Conservation (phyloP, 2,888 invertebrate genomes). For the Lypha dubia region DNA sequence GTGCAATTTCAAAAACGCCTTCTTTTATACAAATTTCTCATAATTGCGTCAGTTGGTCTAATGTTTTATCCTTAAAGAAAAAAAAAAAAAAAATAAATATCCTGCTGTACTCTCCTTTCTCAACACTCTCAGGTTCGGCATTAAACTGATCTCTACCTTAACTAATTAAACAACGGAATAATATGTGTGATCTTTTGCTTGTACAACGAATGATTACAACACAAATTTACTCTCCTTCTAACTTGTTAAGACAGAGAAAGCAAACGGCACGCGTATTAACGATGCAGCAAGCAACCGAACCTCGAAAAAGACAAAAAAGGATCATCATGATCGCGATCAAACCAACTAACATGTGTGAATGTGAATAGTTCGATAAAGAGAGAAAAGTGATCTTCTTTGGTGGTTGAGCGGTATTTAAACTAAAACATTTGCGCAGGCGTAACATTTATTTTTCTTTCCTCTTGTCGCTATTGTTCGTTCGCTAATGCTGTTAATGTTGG, state of each 20-base stretch:
- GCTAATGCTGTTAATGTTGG: slow-evolving; percentile 58
- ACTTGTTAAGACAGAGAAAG: slow-evolving; percentile 15
- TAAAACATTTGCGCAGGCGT: slow-evolving; percentile 71
- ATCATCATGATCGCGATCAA: slow-evolving; percentile 28
- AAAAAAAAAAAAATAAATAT: slow-evolving; percentile 17
- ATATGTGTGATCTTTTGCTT: slow-evolving; percentile 58
- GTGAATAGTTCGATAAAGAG: slow-evolving; percentile 29
- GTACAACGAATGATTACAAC: slow-evolving; percentile 46
- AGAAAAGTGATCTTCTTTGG: slow-evolving; percentile 58
- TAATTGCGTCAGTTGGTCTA: slow-evolving; percentile 69
- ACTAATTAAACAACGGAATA: slow-evolving; percentile 62
- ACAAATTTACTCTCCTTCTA: slow-evolving; percentile 40
- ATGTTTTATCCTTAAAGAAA: neutral
- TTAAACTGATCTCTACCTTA: slow-evolving; percentile 48
- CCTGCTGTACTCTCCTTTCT: slow-evolving; percentile 17
- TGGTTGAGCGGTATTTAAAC: slow-evolving; percentile 64
- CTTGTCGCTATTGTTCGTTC: slow-evolving; percentile 62
- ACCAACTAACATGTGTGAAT: slow-evolving; percentile 31
- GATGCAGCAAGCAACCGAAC: slow-evolving; percentile 24
- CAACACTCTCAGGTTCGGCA: slow-evolving; percentile 5
- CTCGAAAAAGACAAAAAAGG: slow-evolving; percentile 56
- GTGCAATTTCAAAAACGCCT: slow-evolving; percentile 63
- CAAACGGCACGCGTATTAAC: slow-evolving; percentile 64
- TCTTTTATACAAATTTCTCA: slow-evolving; percentile 15
- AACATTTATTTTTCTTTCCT: slow-evolving; percentile 65